These are phyloP conservation scores for Pseudochromis fuscus DNA, from an alignment of 2,797 vertebrate genomes.

Conservation along the genomic window DNA sequence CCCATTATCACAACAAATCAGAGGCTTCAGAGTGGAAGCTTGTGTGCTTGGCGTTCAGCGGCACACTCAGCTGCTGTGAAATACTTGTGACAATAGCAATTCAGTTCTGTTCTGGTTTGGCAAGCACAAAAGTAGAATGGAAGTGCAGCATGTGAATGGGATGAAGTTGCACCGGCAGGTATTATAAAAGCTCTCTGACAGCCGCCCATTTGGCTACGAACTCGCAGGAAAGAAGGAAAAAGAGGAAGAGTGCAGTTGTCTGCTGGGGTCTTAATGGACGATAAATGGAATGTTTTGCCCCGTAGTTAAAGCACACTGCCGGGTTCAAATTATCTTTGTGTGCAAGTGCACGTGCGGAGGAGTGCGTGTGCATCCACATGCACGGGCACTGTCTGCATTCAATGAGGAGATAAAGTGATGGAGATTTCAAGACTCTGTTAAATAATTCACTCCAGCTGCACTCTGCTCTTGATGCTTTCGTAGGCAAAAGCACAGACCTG, in stretches of 20 bases:
- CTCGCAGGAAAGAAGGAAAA: slow-evolving; percentile 33
- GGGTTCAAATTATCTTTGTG: slow-evolving; percentile 50
- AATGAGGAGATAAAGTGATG: slow-evolving; percentile 67
- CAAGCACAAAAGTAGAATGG: slow-evolving; percentile 55
- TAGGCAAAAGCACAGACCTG: slow-evolving; percentile 52
- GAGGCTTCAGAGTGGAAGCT: slow-evolving; percentile 16
- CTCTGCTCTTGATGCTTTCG: slow-evolving; percentile 55
- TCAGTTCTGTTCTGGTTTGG: slow-evolving; percentile 55
- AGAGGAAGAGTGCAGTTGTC: slow-evolving; percentile 39
- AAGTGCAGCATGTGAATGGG: slow-evolving; percentile 44
- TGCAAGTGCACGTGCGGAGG: slow-evolving; percentile 1
- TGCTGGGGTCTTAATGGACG: slow-evolving; percentile 65
- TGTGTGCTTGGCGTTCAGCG: slow-evolving; percentile 22
- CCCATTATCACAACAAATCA: slow-evolving; percentile 52
- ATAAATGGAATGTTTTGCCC: slow-evolving; percentile 72
- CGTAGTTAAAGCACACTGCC: slow-evolving; percentile 47
- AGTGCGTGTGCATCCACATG: slow-evolving; percentile 9
- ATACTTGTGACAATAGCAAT: slow-evolving; percentile 59
- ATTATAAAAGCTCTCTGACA: slow-evolving; percentile 57
- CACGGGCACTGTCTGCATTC: slow-evolving; percentile 28
- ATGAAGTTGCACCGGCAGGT: slow-evolving; percentile 51
- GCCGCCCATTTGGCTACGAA: slow-evolving; percentile 35
- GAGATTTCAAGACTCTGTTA: slow-evolving; percentile 73
- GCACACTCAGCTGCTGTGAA: slow-evolving; percentile 28
- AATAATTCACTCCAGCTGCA: slow-evolving; percentile 80